Conservation (phyloP, 1,140 invertebrate species). For the Whitmania pigra region DNA sequence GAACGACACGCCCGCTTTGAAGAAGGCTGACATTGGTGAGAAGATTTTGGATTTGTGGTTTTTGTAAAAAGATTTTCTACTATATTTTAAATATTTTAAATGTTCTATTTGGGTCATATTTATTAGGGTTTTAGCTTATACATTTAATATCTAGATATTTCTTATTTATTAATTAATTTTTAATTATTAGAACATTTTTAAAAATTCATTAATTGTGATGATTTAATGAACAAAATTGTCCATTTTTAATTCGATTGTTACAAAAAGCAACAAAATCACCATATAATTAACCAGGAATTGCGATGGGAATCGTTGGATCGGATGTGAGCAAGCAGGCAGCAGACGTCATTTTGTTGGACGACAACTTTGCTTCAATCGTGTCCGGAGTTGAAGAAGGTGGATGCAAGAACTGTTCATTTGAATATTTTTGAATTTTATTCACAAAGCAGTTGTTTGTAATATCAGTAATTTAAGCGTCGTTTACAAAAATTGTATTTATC, state of each 20-base stretch:
- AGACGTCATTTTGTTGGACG: constrained; percentile 97
- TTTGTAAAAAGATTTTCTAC: neutral
- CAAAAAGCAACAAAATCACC: neutral
- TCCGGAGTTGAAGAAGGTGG: constrained; percentile 83
- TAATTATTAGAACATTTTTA: neutral
- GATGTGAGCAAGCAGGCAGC: constrained; percentile 99
- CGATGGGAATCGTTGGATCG: constrained; percentile 95
- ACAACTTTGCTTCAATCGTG: constrained; percentile 99
- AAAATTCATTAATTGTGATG: too few relatives aligned
- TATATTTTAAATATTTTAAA: too few relatives aligned
- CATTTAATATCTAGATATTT: neutral
- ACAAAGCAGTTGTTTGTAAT: neutral
- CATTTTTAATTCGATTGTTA: neutral
- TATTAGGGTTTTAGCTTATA: too few relatives aligned
- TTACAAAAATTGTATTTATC: neutral
- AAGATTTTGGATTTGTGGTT: neutral
- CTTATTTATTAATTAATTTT: neutral
- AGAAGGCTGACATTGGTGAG: constrained; percentile 88
- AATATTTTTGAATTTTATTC: neutral
- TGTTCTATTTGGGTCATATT: too few relatives aligned
- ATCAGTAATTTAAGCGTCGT: neutral
- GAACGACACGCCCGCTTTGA: constrained; percentile 94
- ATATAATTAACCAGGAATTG: constrained; percentile 45
- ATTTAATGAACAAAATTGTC: neutral
- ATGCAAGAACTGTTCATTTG: too few relatives aligned